Evolutionary conservation across 2,888 invertebrate species (phyloP), one percentile per base, ranked within the genome.

Genomic region (Andrena flavipes): DNA sequence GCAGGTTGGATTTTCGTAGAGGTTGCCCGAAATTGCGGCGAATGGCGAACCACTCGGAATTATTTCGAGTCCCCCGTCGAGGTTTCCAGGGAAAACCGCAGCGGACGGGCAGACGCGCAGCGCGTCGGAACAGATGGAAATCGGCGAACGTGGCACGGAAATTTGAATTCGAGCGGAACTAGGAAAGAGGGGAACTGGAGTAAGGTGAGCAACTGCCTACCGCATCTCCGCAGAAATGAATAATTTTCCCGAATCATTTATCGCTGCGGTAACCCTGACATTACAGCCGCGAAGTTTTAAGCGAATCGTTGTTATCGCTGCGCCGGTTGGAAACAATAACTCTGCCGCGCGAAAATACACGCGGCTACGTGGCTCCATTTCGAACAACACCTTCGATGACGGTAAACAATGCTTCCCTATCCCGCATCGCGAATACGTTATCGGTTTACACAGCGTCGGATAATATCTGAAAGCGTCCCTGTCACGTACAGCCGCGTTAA

Each of bases 401-500:
- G 72, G 62, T 80, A 68, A 72, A 80, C 79, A 65, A 74, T 82
- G 70, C 74, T 82, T 79, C 73, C 63, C 68, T 74, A 48, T 60
- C 59, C 54, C 29, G 54, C 48, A 77, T 59, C 72, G 56, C 29
- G 78, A 68, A 81, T 69, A 78, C 49, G 78, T 78, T 81, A 80
- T 80, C 77, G 63, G 68, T 73, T 68, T 69, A 64, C 73, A 49
- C 29, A 49, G 51, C 51, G 51, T 56, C 70, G 70, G 80, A 76
- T 80, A 75, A 82, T 74, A 80, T 82, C 74, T 80, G 82, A 71
- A 82, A 80, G 67, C 82, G 67, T 51, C 60, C 49, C 60, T 77
- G 71, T 68, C 80, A 72, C 71, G 65, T 67, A 71, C 80, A 80
- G 76, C 13, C 64, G 70, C 63, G 76, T 80, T 76, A 76, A 76